A percentile compares a stretch with the other conserved stretches of the same genome.
Conservation (phyloP, 2,888 invertebrate genomes). For the Drosophila suboccidentalis region DNA sequence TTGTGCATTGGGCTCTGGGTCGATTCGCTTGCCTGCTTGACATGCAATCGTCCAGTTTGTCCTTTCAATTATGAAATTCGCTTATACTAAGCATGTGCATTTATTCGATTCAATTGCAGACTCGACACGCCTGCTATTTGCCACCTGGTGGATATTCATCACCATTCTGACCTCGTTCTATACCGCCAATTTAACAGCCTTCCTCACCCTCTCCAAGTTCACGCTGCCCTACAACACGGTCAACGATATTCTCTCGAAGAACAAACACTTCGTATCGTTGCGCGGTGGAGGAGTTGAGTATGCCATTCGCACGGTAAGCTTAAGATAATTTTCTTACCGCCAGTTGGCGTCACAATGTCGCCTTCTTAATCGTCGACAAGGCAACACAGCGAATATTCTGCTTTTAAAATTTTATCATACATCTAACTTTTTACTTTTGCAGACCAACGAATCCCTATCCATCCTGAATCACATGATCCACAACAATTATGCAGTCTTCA, state of each 20-base stretch:
- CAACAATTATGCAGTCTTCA: constrained; percentile 83
- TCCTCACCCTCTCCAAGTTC: constrained; percentile 93
- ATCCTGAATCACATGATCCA: constrained; percentile 82
- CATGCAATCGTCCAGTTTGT: constrained; percentile 64
- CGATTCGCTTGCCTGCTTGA: constrained; percentile 27
- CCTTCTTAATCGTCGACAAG: no score
- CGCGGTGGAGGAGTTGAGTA: constrained; percentile 90
- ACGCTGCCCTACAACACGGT: constrained; percentile 91
- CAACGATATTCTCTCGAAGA: constrained; percentile 89
- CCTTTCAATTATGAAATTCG: constrained; percentile 49
- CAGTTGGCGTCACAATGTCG: no score
- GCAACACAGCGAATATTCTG: no score
- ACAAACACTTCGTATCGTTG: constrained; percentile 90
- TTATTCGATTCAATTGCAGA: constrained; percentile 87
- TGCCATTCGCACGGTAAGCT: constrained; percentile 88
- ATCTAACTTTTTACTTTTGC: constrained; percentile 3
- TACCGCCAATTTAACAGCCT: constrained; percentile 96
- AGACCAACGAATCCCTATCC: constrained; percentile 84
- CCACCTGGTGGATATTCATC: constrained; percentile 97
- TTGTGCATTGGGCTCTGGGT: constrained; percentile 30
- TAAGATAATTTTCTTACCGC: no score
- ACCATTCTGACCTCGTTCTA: constrained; percentile 95
- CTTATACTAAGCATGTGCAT: constrained; percentile 2
- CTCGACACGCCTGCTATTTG: constrained; percentile 93
- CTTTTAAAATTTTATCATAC: no score